Base-by-base conservation (phyloP, 2,888 invertebrate genomes). In the Tupiocoris notatus region DNA sequence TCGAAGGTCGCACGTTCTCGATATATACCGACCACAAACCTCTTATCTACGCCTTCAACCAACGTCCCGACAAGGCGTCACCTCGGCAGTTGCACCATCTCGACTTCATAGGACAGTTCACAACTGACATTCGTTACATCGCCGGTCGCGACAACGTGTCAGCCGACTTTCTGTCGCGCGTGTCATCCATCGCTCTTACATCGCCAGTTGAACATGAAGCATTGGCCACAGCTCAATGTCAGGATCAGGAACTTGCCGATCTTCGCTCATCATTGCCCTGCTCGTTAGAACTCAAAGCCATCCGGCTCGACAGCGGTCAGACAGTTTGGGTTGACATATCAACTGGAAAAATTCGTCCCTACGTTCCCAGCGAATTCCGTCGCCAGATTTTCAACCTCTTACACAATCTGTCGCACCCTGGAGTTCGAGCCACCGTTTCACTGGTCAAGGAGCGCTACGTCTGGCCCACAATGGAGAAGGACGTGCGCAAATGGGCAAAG, bases 391-490 rank as follows among this genome's bases (percentile, higher is more conserved):
- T 20, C 20, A 1, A 3, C n/a, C 20, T n/a, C 12, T 1, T 63
- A 1, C 63, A 63, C 21, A 21, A 2, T 0, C 67, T 82, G 0
- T 77, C 81, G 1, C 82, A 81, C 75, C 80, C 81, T 1, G 81
- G 81, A 0, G 71, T 77, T 0, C 78, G 79, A 2, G 79, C 79
- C 0, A 81, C 81, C 0, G 64, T 70, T 1, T 81, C 80, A 17
- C 63, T 84, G 0, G 79, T 85, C 0, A 64, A 82, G 0, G 62
- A 82, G 18, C 80, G 83, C 0, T 84, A 81, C 62, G 82, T 84
- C 0, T 84, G 84, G 84, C 83, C 83, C 0, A 80, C 80, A 0
- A 81, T 84, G 0, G 80, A 82, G 0, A 78, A 77, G 6, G 83
- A 85, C 63, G 82, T 81, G 66, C 70, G 81, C 0, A 62, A 78